These are phyloP conservation scores for Phataginus tricuspis DNA, from an alignment of 2,797 vertebrate genomes.

Conservation along the genomic window DNA sequence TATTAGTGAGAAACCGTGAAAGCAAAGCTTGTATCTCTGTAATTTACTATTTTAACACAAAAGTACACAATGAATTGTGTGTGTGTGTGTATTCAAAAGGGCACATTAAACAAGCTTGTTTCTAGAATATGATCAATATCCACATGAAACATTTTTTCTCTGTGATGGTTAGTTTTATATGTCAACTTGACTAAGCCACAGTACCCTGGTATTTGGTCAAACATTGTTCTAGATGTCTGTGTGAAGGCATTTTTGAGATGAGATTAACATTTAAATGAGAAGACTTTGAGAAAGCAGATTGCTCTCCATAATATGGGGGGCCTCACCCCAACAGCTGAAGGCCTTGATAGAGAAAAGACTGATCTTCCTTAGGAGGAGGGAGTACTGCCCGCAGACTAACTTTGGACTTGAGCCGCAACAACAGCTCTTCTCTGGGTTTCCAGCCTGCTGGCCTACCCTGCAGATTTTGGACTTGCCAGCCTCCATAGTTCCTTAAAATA, in stretches of 20 bases:
- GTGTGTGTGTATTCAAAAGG: neutral
- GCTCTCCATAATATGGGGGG: neutral
- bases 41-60: neutral
- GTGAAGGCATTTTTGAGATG: neutral
- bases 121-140: neutral
- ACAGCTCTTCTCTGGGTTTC: neutral
- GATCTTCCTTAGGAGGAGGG: neutral
- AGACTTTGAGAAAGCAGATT: neutral
- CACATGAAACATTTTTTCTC: conserved; percentile 4
- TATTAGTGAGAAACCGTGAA: neutral
- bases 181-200: neutral
- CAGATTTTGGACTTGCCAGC: neutral
- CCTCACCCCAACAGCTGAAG: neutral
- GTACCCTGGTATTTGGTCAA: neutral
- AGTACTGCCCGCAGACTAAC: neutral
- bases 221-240: neutral
- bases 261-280: neutral
- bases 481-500: conserved; percentile 39
- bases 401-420: neutral
- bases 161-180: conserved; percentile 23
- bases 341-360: neutral
- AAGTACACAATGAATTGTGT: neutral
- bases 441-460: neutral
- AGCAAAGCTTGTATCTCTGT: neutral
- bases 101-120: neutral